Base-by-base conservation (phyloP, 1,140 invertebrate species). In the Nephila pilipes region DNA sequence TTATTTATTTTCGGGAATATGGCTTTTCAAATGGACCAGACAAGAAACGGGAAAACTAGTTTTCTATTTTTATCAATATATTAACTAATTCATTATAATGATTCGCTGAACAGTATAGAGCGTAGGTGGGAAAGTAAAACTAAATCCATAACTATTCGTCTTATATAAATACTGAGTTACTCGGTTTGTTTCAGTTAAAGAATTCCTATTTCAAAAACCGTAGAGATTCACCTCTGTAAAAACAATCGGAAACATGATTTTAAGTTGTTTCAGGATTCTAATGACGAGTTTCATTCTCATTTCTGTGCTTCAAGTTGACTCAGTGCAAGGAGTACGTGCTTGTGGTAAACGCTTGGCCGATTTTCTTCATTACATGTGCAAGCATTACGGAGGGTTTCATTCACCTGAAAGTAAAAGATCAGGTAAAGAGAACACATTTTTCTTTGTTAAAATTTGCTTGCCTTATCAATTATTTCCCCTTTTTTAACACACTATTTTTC, bases 321-420 rank as follows among this genome's bases (percentile, higher is more conserved):
- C 3, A 14, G 57, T 38, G 8, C 20, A 81, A 83, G 54, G 79
- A 0, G 58, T 91, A 12, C 20, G 90, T 46, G 0, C 83, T 32
- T 91, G 90, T 63, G 90, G 90, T 1, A 58, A 79, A 55, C 22
- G 80, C 3, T 85, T 91, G 36, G 90, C 90, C 14, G 90, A 91
- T 85, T 22, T 83, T 8, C 58, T 91, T 2, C 65, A 83, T 29
- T 46, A 54, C 79, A 20, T 91, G 10, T 91, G 90, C 32, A 22
- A 63, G 75, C 65, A 46, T n/a, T 25, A 83, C 83, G 90, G 90
- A 63, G 90, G 90, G 18, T 91, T 83, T 20, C 90, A 91, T 83
- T 10, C 79, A 18, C 90, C 90, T 14, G 2, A 36, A 46, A 25
- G 25, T 2, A 55, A 38, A 57, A 91, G 79, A 54, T 36, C 58